Evolutionary conservation across 2,113 vertebrate species (phyloP), one percentile per base, ranked within the genome.

Genomic region (Gadus chalcogrammus): DNA sequence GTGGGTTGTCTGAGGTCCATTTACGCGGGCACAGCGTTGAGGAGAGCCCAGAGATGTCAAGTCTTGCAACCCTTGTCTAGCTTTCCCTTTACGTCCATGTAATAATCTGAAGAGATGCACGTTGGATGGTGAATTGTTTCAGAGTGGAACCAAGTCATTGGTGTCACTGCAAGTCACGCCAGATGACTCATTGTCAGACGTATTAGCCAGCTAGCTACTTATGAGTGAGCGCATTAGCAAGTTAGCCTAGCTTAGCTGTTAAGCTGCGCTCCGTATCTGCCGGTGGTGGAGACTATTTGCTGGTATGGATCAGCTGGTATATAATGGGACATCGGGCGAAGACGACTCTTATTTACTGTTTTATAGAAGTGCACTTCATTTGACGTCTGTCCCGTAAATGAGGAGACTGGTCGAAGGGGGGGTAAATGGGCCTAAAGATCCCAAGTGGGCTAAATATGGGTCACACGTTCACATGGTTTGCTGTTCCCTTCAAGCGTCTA

Each of bases 101-200:
- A 42, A 1, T 6, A 16, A 7, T 58, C 55, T 5, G 15, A 58
- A 16, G 5, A 48, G 9, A 48, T 48, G 42, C 42, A 48, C 17
- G n/a, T 3, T 12, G 4, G 16, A 13, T 0, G n/a, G 9, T 4
- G 7, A 15, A 62, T 0, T 12, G 1, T 5, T 16, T 2, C 8
- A 0, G 61, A 5, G 17, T 27, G 38, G 1, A 59, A 0, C 6
- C 48, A 8, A 3, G 13, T 63, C 65, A 2, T 58, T 22, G 8
- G 18, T 69, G 71, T n/a, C 28, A 15, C 67, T 68, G 59, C 63
- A 52, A 73, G 76, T 76, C 53, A 56, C 13, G 15, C 65, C 56
- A 71, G 77, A 86, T 85, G 84, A 87, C 85, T 87, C 86, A 84
- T 82, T 81, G 67, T 61, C 69, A 83, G 72, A 73, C 71, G 83